Percentiles rank a stretch among this genome's conserved stretches.
These are phyloP conservation scores for Eupithecia tripunctaria DNA, from an alignment of 2,888 invertebrate genomes.

Conservation along the genomic window DNA sequence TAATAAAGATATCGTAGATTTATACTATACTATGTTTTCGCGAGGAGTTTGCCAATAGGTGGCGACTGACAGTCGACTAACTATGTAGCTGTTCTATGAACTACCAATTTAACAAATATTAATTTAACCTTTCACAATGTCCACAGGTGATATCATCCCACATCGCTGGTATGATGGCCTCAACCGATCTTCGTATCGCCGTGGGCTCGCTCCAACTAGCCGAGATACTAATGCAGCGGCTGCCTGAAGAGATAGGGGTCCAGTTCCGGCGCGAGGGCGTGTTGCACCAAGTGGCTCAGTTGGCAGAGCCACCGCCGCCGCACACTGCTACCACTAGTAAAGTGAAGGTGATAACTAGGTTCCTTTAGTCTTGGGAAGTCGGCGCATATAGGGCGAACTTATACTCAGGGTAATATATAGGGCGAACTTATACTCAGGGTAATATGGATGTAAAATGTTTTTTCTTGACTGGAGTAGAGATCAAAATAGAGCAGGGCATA, in stretches of 20 bases:
- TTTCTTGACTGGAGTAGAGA: too few relatives aligned
- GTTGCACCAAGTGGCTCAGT: constrained; percentile 91
- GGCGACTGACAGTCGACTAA: background rate
- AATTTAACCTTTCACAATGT: background rate
- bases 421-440: too few relatives aligned
- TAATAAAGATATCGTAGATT: too few relatives aligned
- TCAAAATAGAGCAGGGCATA: too few relatives aligned
- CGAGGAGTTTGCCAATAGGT: too few relatives aligned
- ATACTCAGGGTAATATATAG: too few relatives aligned
- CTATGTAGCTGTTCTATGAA: background rate
- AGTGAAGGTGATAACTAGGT: constrained; percentile 60
- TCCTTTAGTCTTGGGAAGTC: too few relatives aligned
- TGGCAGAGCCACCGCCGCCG: constrained; percentile 60
- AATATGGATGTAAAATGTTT: too few relatives aligned
- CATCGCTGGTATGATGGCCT: constrained; percentile 99
- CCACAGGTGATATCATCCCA: constrained; percentile 93
- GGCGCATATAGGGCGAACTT: too few relatives aligned
- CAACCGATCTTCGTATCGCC: constrained; percentile 97
- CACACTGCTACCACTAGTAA: constrained; percentile 81
- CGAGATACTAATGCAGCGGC: constrained; percentile 97
- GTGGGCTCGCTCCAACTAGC: constrained; percentile 99
- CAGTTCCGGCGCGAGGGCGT: constrained; percentile 99
- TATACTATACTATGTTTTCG: background rate
- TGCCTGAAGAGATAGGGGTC: constrained; percentile 97
- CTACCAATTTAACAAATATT: background rate